These are phyloP conservation scores for chimpanzee (Pan troglodytes) DNA, from an alignment of 2,113 vertebrate species.

Conservation along the genomic window NHGRI_mPanTro3-v2.1_pri NC_072398.2:186301001-186301500, in stretches of 20 bases:
- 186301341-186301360: background rate
- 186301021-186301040: too few relatives aligned
- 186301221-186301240: background rate
- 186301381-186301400: background rate
- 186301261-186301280: background rate
- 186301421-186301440: background rate
- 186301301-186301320: background rate
- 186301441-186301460: background rate
- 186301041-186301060: too few relatives aligned
- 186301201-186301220: too few relatives aligned
- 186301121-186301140: too few relatives aligned
- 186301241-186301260: background rate
- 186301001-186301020: too few relatives aligned
- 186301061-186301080: too few relatives aligned
- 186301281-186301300: slow-evolving; percentile 1
- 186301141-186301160: too few relatives aligned
- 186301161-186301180: too few relatives aligned
- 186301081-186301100: too few relatives aligned
- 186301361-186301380: background rate
- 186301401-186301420: background rate
- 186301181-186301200: too few relatives aligned
- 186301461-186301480: background rate
- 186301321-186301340: background rate
- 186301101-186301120: too few relatives aligned
- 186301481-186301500: background rate